Evolutionary conservation across 2,888 invertebrate genomes (phyloP).

Genomic region (Parascotia fuliginaria): DNA sequence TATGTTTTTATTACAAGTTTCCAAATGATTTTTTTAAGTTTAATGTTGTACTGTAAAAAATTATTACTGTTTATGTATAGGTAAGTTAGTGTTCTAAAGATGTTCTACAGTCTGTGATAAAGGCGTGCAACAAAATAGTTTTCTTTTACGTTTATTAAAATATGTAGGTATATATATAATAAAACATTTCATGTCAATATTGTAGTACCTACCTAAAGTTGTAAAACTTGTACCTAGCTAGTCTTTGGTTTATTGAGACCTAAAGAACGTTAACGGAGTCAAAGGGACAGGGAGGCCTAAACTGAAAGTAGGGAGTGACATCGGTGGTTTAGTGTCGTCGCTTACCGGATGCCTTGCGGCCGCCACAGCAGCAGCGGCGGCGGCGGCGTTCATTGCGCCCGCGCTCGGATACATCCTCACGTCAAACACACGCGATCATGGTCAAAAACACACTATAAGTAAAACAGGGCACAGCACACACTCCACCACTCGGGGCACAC

Average conservation of each 20-base stretch:
- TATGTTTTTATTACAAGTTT: conserved; percentile 51
- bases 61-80: conserved; percentile 7
- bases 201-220: not conserved
- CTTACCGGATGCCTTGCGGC: conserved; percentile 95
- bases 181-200: not conserved
- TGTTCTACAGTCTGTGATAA: conserved; percentile 1
- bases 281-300: conserved; percentile 3
- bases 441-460: conserved; percentile 67
- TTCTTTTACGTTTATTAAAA: too few species aligned
- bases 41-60: conserved; percentile 30
- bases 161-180: too few species aligned
- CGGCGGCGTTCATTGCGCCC: conserved; percentile 93
- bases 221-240: not conserved
- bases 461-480: conserved; percentile 74
- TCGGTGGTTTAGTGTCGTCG: conserved; percentile 39
- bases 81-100: conserved; percentile 8
- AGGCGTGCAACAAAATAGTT: not conserved
- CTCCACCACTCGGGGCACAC: conserved; percentile 74
- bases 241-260: not conserved
- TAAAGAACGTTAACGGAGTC: not conserved
- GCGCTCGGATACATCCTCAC: conserved; percentile 93
- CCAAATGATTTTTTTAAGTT: conserved; percentile 38
- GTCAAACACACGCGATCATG: conserved; percentile 82
- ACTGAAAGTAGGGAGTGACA: conserved; percentile 15
- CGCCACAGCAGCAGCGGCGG: conserved; percentile 93